These are phyloP conservation scores for Caenorhabditis drosophilae DNA, from an alignment of 2,888 invertebrate species.

Conservation along the genomic window DNA sequence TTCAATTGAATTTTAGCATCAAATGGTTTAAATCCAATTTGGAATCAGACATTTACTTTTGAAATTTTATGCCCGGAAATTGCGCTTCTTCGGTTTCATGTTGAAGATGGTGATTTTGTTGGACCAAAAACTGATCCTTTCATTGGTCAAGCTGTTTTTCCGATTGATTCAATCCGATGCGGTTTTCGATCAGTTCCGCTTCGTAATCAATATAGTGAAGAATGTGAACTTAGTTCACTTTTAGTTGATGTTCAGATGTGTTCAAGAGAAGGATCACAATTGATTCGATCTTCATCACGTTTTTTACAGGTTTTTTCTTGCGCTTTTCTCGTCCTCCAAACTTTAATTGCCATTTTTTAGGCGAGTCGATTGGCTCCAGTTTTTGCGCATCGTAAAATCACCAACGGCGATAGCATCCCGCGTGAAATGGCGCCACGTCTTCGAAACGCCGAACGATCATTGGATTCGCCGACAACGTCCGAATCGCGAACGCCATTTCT, in stretches of 20 bases:
- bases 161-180: constrained; percentile 74
- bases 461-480: constrained; percentile 33
- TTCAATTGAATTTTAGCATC: constrained; percentile 76
- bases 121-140: constrained; percentile 85
- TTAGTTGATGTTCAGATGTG: constrained; percentile 80
- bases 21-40: constrained; percentile 90
- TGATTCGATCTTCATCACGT: constrained; percentile 37
- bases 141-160: constrained; percentile 92
- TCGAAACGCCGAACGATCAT: constrained; percentile 19
- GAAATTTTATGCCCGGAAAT: constrained; percentile 82
- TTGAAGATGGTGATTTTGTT: constrained; percentile 89
- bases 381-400: constrained; percentile 37
- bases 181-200: constrained; percentile 88
- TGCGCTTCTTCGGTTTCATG: constrained; percentile 79
- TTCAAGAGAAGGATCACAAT: constrained; percentile 32
- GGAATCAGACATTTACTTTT: constrained; percentile 87
- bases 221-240: constrained; percentile 86
- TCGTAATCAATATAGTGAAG: constrained; percentile 88
- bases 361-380: constrained; percentile 47
- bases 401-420: constrained; percentile 37
- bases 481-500: constrained; percentile 19
- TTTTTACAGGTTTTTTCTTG: constrained; percentile 26
- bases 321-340: too few species aligned
- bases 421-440: constrained; percentile 36
- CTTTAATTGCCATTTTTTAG: constrained; percentile 10